Evolutionary conservation across 2,797 vertebrate genomes (phyloP).

Genomic region (Momotus momota): DNA sequence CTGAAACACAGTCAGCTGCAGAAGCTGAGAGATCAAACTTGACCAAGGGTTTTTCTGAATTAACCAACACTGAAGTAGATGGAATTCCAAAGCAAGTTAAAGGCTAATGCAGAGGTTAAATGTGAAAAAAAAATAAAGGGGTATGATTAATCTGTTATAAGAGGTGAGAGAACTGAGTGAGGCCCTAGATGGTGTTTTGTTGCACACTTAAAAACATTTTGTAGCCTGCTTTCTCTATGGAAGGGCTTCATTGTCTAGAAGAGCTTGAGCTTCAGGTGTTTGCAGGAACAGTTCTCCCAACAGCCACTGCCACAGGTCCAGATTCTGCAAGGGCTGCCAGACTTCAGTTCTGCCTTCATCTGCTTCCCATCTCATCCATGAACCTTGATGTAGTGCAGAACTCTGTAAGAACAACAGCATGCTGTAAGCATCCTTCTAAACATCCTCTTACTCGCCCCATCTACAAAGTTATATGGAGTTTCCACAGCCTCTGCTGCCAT

Average conservation of each 20-base stretch:
- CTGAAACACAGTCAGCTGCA: neutral
- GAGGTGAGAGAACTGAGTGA: neutral
- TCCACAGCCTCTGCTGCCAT: neutral
- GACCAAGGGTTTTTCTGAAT: neutral
- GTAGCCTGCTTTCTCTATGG: neutral
- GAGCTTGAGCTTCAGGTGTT: neutral
- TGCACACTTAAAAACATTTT: neutral
- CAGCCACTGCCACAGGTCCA: accelerated
- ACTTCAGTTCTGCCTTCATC: neutral
- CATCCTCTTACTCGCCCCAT: neutral
- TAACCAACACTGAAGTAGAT: neutral
- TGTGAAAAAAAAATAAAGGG: neutral
- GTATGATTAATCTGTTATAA: neutral
- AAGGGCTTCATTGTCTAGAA: neutral
- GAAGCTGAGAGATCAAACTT: neutral
- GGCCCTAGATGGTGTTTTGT: neutral
- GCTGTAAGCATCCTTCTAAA: neutral
- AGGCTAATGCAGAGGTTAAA: neutral
- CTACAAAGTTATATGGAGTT: neutral
- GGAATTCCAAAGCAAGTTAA: neutral
- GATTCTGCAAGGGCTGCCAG: neutral
- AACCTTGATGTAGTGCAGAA: neutral
- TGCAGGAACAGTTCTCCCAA: neutral
- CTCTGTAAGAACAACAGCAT: neutral
- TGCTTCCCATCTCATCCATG: neutral